These are phyloP conservation scores for Pampusana beccarii DNA, from an alignment of 2,113 vertebrate species.

Conservation along the genomic window DNA sequence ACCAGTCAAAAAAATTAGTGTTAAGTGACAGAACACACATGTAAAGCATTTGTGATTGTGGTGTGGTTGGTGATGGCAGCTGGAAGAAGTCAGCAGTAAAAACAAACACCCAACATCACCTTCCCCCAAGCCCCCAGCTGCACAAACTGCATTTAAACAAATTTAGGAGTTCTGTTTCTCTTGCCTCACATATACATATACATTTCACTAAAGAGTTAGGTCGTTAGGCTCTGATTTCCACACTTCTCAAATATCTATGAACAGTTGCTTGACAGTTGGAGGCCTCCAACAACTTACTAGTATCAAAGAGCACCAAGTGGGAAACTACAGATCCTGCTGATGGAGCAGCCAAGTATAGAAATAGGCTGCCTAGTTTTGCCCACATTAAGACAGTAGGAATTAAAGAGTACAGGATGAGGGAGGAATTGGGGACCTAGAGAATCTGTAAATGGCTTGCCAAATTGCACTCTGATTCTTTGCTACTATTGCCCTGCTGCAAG, in stretches of 20 bases:
- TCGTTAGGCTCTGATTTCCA: background rate
- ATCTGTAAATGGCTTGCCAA: background rate
- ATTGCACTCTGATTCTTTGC: background rate
- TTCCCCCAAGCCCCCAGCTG: fast-evolving
- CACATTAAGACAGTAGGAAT: background rate
- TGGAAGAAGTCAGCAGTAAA: background rate
- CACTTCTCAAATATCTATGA: background rate
- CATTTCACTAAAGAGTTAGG: background rate
- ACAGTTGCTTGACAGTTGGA: background rate
- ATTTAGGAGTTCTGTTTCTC: background rate
- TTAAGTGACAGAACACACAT: background rate
- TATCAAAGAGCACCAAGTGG: background rate
- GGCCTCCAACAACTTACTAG: background rate
- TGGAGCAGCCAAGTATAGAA: background rate
- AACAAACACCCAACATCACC: background rate
- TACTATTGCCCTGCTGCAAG: background rate
- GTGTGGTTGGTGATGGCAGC: background rate
- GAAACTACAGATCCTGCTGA: background rate
- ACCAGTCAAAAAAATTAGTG: background rate
- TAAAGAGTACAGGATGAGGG: fast-evolving
- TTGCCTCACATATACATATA: background rate
- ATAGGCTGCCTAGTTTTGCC: background rate
- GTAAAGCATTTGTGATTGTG: background rate
- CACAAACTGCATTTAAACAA: background rate
- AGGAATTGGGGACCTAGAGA: background rate